Base-by-base conservation (phyloP, 2,797 vertebrate genomes). In the Eurystomus glaucurus region DNA sequence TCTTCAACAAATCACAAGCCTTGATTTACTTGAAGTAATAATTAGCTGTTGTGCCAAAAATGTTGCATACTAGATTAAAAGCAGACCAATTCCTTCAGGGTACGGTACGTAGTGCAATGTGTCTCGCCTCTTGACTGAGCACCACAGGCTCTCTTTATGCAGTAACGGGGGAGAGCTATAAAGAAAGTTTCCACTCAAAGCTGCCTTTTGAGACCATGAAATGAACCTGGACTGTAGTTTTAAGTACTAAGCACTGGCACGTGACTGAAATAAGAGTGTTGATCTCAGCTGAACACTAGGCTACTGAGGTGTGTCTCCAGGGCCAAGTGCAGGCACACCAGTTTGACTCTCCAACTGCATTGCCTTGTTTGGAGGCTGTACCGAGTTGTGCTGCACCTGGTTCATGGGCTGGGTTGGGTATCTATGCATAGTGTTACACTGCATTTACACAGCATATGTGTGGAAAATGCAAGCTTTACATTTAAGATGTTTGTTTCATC, bases 401-500 rank as follows among this genome's bases (percentile, higher is more conserved):
- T 54, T 69, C 21, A 3, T 57, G 50, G 50, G 51, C 85, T 94
- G 82, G 37, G 35, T 29, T 76, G 16, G 50, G 29, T 46, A 28
- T 39, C 39, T 79, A 14, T 69, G 52, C 45, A 0, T 15, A 35
- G 58, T 39, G 62, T 71, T 76, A 9, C 19, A 1, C 4, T 91
- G 75, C 35, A 26, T 65, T 46, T 46, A 35, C 29, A 58, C 14
- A 79, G 52, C 33, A 29, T 11, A 6, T 15, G 11, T 57, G 57
- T 64, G 48, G 41, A 25, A 43, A 80, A 18, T 22, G 65, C 0
- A 80, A 78, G 46, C 52, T 72, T 76, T 28, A 48, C 29, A 19
- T 95, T 62, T 31, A 54, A 84, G 41, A 65, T 28, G 26, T 76
- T 76, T 89, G 12, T 96, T 97, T 92, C 33, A 26, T 95, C 68